Evolutionary conservation across 2,797 vertebrate species (phyloP), one percentile per base, ranked within the genome.

Genomic region (Squalus acanthias): DNA sequence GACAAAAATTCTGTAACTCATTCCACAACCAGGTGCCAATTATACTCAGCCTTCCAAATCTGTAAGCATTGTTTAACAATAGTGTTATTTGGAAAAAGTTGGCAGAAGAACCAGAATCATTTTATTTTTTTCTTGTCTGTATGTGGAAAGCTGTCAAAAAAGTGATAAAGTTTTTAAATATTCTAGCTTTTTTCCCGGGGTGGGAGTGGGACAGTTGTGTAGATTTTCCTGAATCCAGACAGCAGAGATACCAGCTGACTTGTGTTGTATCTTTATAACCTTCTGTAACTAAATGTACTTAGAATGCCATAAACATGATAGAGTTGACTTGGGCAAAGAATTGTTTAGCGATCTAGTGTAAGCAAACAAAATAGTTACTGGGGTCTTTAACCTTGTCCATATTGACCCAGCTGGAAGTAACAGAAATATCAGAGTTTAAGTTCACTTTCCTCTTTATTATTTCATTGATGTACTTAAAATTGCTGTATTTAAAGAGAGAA

Each of bases 251-350:
- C 53, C 88, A 91, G 57, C 88, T 91, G 88, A 63, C 88, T 89
- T 60, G 29, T 60, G 26, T 91, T 91, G 53, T 60, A 89, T 89
- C 15, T 89, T 89, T 15, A 12, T 33, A 33, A 57, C 88, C 88
- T 63, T 63, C 88, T 33, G 29, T 60, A 91, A 91, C 53, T 63
- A 17, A 91, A 63, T 91, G 57, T 63, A 63, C 82, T 50, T 60
- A 91, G 13, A 60, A n/a, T 91, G 88, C 57, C 57, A 91, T 91
- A 63, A 91, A 60, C 24, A 91, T n/a, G 88, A 91, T 91, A 33
- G 57, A 91, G 88, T 60, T 91, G 87, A 60, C 24, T 91, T 63
- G 60, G 33, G 89, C 15, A 63, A 92, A 92, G 33, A 92, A 92
- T 92, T 92, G 29, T 65, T 92, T 39, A n/a, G 89, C 15, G 6